Conservation (phyloP, 2,113 vertebrate genomes). For the Myrmecobius fasciatus region DNA sequence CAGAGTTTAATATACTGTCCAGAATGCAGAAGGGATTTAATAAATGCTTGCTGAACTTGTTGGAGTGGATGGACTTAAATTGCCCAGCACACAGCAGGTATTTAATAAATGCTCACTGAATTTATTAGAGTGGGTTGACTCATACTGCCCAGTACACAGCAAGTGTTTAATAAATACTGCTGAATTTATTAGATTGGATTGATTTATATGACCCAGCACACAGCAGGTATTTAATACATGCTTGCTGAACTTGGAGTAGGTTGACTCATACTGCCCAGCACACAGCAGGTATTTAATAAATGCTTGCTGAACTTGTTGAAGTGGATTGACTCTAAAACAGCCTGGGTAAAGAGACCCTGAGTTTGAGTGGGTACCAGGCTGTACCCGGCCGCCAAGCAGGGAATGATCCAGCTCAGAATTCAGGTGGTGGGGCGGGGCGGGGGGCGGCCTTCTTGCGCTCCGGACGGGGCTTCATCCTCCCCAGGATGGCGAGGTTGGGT, state of each 20-base stretch:
- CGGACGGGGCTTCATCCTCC: background rate
- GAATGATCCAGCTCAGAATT: background rate
- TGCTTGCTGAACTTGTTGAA: background rate
- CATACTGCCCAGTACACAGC: no score
- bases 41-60: background rate
- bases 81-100: background rate
- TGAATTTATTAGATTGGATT: no score
- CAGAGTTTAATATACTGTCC: background rate
- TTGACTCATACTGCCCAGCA: background rate
- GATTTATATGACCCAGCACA: no score
- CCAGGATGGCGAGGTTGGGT: background rate
- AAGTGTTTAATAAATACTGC: no score
- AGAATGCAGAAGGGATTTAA: background rate
- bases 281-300: no score
- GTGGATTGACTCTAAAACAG: background rate
- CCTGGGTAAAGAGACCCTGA: background rate
- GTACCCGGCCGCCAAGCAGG: rapidly evolving
- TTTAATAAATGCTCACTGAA: background rate
- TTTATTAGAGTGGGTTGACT: background rate
- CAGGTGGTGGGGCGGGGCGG: no score
- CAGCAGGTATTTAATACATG: no score
- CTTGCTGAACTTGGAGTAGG: no score
- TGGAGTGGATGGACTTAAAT: background rate
- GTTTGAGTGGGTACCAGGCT: background rate
- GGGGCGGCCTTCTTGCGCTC: background rate